Evolutionary conservation across 2,113 vertebrate species (phyloP).

Genomic region (Tinamus guttatus): DNA sequence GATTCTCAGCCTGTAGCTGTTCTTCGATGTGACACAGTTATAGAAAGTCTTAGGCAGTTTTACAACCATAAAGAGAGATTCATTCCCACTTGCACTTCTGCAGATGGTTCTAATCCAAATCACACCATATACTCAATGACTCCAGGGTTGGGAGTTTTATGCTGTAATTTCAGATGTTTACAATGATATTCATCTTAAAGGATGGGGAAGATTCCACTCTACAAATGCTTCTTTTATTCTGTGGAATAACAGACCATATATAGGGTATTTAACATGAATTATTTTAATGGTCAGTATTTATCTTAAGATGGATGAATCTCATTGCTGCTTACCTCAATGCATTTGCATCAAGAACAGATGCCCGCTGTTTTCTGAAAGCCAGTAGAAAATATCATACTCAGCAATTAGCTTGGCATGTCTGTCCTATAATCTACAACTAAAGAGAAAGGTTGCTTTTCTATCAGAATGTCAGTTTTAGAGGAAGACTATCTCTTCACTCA

Average conservation of each 20-base stretch:
- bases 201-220: not conserved
- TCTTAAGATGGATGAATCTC: not conserved
- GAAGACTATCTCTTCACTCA: not conserved
- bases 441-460: not conserved
- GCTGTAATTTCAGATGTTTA: not conserved
- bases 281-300: not conserved
- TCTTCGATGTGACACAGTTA: not conserved
- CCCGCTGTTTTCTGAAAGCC: not conserved
- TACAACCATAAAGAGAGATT: not conserved
- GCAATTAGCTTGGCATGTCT: not conserved
- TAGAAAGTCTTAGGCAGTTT: not conserved
- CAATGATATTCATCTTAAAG: not conserved
- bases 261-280: not conserved
- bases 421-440: not conserved
- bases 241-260: not conserved
- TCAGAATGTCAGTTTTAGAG: not conserved
- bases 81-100: not conserved
- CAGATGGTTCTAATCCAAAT: not conserved
- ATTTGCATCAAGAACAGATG: not conserved
- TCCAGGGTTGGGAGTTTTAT: not conserved
- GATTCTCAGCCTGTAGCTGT: not conserved
- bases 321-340: not conserved
- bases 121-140: not conserved
- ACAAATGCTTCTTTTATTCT: not conserved
- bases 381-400: not conserved